phyloP scores from a whole-genome alignment of 2,797 vertebrate genomes.

The Trematomus bernacchii region DNA sequence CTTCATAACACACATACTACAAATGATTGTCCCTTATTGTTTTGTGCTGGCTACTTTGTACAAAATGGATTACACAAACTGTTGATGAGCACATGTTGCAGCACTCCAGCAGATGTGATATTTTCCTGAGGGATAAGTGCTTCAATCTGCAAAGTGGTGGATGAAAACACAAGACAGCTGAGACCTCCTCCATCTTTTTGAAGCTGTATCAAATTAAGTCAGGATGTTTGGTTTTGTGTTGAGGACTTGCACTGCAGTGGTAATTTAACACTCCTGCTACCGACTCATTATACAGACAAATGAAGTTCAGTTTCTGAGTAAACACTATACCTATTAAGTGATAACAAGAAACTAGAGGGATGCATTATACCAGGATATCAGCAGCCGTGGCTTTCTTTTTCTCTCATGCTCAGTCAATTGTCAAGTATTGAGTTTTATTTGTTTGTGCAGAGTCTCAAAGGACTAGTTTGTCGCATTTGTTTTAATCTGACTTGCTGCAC shows the following conservation, averaged over 20 bases:
- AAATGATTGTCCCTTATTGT: neutral
- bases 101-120: neutral
- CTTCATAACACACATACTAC: neutral
- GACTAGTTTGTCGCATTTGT: constrained; percentile 26
- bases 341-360: constrained; percentile 56
- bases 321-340: constrained; percentile 61
- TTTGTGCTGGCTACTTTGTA: neutral
- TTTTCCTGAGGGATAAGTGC: neutral
- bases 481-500: constrained; percentile 28
- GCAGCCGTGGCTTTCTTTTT: constrained; percentile 18
- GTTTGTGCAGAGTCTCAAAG: constrained; percentile 30
- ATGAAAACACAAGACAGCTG: constrained; percentile 9
- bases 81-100: neutral
- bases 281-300: constrained; percentile 69
- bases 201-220: constrained; percentile 24
- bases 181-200: constrained; percentile 7
- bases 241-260: constrained; percentile 32
- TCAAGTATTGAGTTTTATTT: constrained; percentile 26
- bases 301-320: constrained; percentile 53
- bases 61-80: no score
- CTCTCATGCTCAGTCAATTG: constrained; percentile 25
- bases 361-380: constrained; percentile 54
- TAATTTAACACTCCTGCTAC: constrained; percentile 56
- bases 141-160: constrained; percentile 16
- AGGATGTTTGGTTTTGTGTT: constrained; percentile 15